Evolutionary conservation across 2,797 vertebrate species (phyloP), one percentile per base, ranked within the genome.

Genomic region (Cossypha dichroa): DNA sequence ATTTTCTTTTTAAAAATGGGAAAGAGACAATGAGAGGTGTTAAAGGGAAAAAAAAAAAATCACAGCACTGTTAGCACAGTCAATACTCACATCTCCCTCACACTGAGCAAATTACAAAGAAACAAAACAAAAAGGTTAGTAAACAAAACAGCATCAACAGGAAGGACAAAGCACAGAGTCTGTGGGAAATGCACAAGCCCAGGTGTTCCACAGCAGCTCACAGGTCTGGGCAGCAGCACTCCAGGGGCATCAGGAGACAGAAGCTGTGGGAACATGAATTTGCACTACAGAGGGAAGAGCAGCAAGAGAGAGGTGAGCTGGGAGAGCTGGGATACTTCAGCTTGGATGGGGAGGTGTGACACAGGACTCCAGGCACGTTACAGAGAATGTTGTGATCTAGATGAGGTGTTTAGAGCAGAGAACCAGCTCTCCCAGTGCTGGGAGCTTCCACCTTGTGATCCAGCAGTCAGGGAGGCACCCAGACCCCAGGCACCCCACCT

Each of bases 21-120:
- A 67, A 92, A 79, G 73, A 94, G 97, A 96, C 80, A 94, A 83
- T 94, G 95, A 97, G 92, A 96, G 94, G 95, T 94, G 79, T 88
- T 91, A 66, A 86, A 95, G 78, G 78, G 40, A 34, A 22, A 60
- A 85, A 68, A 10, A 77, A 34, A 94, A 94, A 95, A 85, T 90
- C 97, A 98, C 98, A 96, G 98, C 98, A 98, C 96, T 60, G 84
- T 96, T 97, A 95, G 84, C 96, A 94, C 85, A 95, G 96, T 97
- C 96, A 90, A 99, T 99, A 99, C 99, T 99, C 98, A 99, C 99
- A 98, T 99, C 99, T 97, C 98, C 99, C 98, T 99, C 99, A 98
- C 98, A 99, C 99, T 99, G 99, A 98, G 98, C 98, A 98, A 98
- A 98, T 98, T 88, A 98, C 97, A 98, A 98, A 98, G 96, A 98